Evolutionary conservation across 2,888 invertebrate genomes (phyloP), one percentile per base, ranked within the genome.

Genomic region (Hoplodrina ambigua): DNA sequence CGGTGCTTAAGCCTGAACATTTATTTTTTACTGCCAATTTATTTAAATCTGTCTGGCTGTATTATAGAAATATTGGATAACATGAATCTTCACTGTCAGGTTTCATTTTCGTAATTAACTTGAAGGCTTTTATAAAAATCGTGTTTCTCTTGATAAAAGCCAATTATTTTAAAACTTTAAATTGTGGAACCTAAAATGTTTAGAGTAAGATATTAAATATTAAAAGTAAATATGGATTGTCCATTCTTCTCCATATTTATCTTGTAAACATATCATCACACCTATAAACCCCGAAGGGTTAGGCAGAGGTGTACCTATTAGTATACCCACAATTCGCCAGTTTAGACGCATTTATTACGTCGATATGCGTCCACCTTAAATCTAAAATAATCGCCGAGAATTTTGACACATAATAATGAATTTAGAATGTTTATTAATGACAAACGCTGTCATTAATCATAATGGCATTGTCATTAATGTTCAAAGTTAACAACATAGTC

Each of bases 81-180:
- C 20, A 72, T 72, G 20, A 62, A 66, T 67, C 30, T 59, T 72
- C 41, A 56, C 44, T 65, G 55, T 53, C 58, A 66, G 50, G 25
- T 73, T 76, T 76, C 50, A 53, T 59, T 59, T 76, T 76, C 50
- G 13, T 58, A 58, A 65, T 61, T 61, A 55, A 49, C 30, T 71
- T 65, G 11, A 41, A 59, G 50, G 25, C 17, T 66, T 49, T 59
- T 25, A 46, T n/a, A 30, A 59, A 73, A 54, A n/a, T 41, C 20
- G 8, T 41, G 15, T 52, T 33, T 37, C 46, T 52, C 10, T 53
- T 72, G n/a, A 19, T n/a, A 49, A 66, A 11, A 46, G 19, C 19
- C 17, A 59, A 67, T 55, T 72, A 33, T 50, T 55, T 58, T n/a
- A 6, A 11, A 15, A 30, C 15, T 19, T 19, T 11, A 49, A 46